Evolutionary conservation across 1,140 invertebrate species (phyloP).

Genomic region (Monochamus saltuarius): DNA sequence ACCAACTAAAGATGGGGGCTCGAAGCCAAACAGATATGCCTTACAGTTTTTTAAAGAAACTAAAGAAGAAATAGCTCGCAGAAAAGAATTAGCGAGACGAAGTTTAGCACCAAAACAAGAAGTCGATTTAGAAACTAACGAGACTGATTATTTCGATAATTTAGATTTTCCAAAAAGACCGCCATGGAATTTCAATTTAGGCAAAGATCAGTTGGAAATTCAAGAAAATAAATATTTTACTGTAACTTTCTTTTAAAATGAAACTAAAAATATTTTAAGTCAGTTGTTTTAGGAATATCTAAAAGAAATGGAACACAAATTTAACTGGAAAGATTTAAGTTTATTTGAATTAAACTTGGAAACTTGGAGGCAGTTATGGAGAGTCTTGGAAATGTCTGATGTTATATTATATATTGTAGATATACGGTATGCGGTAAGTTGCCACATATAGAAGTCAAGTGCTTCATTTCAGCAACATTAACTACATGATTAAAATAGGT

Average conservation of each 20-base stretch:
- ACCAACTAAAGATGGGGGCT: conserved; percentile 39
- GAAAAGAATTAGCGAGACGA: conserved; percentile 65
- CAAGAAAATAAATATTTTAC: conserved; percentile 77
- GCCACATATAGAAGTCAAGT: conserved; percentile 6
- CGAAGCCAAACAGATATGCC: conserved; percentile 64
- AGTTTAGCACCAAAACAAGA: conserved; percentile 58
- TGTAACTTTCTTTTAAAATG: conserved; percentile 52
- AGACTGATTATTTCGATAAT: conserved; percentile 69
- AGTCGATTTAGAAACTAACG: conserved; percentile 68
- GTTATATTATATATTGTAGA: conserved; percentile 95
- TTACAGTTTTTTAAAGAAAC: conserved; percentile 75
- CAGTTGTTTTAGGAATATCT: conserved; percentile 43
- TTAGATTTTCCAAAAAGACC: conserved; percentile 82
- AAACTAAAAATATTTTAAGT: conserved; percentile 14
- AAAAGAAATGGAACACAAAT: conserved; percentile 38
- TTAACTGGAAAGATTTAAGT: conserved; percentile 43
- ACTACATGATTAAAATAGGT: no score
- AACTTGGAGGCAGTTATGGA: conserved; percentile 98
- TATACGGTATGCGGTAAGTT: conserved; percentile 49
- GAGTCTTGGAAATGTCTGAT: conserved; percentile 95
- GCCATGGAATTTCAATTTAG: conserved; percentile 74
- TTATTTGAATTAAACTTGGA: conserved; percentile 90
- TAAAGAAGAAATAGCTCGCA: conserved; percentile 64
- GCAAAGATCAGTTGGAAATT: conserved; percentile 68
- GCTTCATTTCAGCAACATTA: neutral